Conservation (phyloP, 2,888 invertebrate species). For the Autographa gamma region DNA sequence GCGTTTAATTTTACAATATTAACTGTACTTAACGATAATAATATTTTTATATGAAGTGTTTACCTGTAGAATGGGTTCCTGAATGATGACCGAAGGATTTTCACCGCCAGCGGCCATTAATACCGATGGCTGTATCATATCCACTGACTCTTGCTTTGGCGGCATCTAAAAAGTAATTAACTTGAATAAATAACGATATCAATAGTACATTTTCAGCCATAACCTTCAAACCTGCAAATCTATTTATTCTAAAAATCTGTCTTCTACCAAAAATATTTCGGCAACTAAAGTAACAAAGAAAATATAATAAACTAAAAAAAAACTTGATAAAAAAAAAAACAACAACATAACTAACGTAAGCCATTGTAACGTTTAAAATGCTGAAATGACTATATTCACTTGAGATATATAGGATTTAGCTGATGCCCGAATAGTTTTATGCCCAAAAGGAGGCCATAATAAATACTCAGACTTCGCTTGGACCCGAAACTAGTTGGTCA, state of each 20-base stretch:
- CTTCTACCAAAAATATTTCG: conserved; percentile 16
- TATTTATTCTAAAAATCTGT: conserved; percentile 8
- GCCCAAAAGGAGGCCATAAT: no score
- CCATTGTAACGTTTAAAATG: no score
- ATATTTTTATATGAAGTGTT: conserved; percentile 3
- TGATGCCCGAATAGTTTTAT: no score
- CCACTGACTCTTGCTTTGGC: conserved; percentile 75
- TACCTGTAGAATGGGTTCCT: conserved; percentile 81
- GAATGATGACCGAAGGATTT: conserved; percentile 74
- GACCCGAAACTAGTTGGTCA: no score
- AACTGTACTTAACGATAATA: neutral
- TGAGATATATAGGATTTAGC: no score
- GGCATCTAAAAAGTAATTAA: conserved; percentile 62
- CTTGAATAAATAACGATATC: conserved; percentile 22
- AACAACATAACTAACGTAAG: no score
- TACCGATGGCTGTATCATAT: conserved; percentile 72
- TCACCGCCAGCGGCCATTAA: conserved; percentile 68
- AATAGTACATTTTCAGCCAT: neutral
- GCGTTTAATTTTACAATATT: no score
- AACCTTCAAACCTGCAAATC: neutral
- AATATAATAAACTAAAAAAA: no score
- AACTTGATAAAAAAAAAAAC: no score
- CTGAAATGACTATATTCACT: no score
- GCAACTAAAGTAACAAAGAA: neutral
- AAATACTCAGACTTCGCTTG: no score